Evolutionary conservation across 1,140 invertebrate genomes (phyloP).

Genomic region (Drosophila pachea): DNA sequence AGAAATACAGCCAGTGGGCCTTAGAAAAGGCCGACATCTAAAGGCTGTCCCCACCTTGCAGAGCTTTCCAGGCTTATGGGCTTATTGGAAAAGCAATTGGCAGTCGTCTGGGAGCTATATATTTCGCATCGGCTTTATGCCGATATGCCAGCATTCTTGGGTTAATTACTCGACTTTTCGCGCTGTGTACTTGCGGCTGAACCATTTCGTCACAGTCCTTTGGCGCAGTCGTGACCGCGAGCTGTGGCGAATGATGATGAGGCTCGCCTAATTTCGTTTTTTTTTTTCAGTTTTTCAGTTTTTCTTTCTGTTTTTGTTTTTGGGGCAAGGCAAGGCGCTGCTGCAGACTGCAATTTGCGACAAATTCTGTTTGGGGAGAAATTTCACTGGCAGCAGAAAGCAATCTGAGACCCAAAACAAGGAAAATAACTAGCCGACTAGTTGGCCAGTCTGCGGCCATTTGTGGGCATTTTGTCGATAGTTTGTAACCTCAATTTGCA

Average conservation of each 20-base stretch:
- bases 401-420: background rate
- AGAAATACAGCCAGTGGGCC: conserved; percentile 21
- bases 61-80: background rate
- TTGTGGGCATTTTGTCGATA: conserved; percentile 45
- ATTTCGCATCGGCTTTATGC: no score
- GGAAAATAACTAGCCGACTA: conserved; percentile 4
- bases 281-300: no score
- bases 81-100: no score
- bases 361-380: conserved; percentile 50
- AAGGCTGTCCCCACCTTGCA: background rate
- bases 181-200: conserved; percentile 6
- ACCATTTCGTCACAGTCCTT: conserved; percentile 45
- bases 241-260: conserved; percentile 37
- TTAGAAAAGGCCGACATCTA: conserved; percentile 26
- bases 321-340: background rate
- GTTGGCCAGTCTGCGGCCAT: conserved; percentile 13
- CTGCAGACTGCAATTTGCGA: conserved; percentile 60
- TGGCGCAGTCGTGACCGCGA: conserved; percentile 42
- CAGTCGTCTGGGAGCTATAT: no score
- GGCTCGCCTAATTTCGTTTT: background rate
- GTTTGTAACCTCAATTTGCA: conserved; percentile 60
- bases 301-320: background rate
- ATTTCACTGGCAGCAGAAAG: conserved; percentile 38
- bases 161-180: no score
- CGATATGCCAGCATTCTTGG: no score